Percentiles rank a stretch among this genome's conserved stretches.
phyloP scores from a whole-genome alignment of 92 coral and sea anemone genomes.

The Paramuricea clavata region DNA sequence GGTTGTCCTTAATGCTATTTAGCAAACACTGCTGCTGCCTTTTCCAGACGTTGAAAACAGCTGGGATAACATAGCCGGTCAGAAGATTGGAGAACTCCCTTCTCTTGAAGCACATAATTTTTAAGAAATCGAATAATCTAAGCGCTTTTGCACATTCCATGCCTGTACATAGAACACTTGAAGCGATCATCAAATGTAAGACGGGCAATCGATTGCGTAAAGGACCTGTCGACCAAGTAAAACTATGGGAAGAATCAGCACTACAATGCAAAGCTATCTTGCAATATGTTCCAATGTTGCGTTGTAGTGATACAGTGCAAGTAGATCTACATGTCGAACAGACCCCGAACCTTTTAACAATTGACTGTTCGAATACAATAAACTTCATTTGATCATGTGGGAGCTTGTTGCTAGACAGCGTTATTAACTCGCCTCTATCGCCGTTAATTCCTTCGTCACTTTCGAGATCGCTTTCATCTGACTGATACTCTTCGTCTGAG shows the following conservation, averaged over 20 bases:
- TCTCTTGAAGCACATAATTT: too few species aligned
- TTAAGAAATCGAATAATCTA: too few species aligned
- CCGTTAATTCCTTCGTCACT: background rate
- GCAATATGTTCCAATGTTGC: conserved; percentile 33
- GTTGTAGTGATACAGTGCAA: conserved; percentile 25
- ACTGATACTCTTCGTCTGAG: too few species aligned
- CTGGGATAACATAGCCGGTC: too few species aligned
- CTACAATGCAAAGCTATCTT: background rate
- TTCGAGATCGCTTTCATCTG: too few species aligned
- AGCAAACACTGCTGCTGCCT: too few species aligned
- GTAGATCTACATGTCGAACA: conserved; percentile 45
- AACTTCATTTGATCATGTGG: conserved; percentile 49
- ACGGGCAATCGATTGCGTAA: background rate
- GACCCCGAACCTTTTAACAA: conserved; percentile 19
- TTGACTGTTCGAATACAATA: conserved; percentile 38
- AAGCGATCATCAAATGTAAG: background rate
- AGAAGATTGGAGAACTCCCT: too few species aligned
- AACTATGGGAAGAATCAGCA: background rate
- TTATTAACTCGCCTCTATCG: background rate
- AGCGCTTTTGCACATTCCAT: too few species aligned
- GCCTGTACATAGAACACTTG: background rate
- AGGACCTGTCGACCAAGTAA: background rate
- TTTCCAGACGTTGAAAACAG: too few species aligned
- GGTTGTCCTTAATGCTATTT: too few species aligned
- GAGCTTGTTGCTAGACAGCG: conserved; percentile 24